Evolutionary conservation across 2,888 invertebrate genomes (phyloP).

Genomic region (Druceiella hillmani): DNA sequence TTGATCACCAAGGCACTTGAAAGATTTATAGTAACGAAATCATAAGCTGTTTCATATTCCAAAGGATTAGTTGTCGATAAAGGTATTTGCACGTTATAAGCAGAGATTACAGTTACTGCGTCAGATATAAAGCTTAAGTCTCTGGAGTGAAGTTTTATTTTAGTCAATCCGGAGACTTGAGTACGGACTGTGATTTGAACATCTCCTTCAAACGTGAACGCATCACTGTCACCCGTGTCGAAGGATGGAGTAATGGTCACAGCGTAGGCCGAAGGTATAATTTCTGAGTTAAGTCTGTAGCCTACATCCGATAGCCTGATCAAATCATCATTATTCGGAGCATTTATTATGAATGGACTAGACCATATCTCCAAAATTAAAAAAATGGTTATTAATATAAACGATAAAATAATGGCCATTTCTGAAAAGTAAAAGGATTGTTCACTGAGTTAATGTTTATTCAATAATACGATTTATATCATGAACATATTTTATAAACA

Average conservation of each 20-base stretch:
- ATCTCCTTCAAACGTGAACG: slow-evolving; percentile 46
- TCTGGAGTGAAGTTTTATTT: slow-evolving; percentile 41
- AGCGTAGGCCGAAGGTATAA: slow-evolving; percentile 50
- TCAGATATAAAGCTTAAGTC: slow-evolving; percentile 31
- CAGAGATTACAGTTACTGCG: slow-evolving; percentile 31
- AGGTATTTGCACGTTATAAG: slow-evolving; percentile 25
- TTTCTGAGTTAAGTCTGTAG: slow-evolving; percentile 37
- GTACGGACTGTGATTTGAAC: slow-evolving; percentile 37
- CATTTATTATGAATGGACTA: too few species aligned
- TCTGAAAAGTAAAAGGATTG: too few species aligned
- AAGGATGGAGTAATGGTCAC: slow-evolving; percentile 51
- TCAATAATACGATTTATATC: too few species aligned
- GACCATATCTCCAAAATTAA: too few species aligned
- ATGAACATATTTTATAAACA: too few species aligned
- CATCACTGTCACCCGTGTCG: slow-evolving; percentile 33
- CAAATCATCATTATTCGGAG: too few species aligned
- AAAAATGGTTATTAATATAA: too few species aligned
- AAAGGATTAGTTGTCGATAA: slow-evolving; percentile 30
- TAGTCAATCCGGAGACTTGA: slow-evolving; percentile 29
- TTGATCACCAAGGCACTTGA: slow-evolving; percentile 33
- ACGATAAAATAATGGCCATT: too few species aligned
- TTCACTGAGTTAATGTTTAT: too few species aligned
- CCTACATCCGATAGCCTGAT: too few species aligned
- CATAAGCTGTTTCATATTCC: slow-evolving; percentile 35
- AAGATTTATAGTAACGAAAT: slow-evolving; percentile 48